Conservation (phyloP, 2,888 invertebrate genomes). For the Drosophila austrosaltans region DNA sequence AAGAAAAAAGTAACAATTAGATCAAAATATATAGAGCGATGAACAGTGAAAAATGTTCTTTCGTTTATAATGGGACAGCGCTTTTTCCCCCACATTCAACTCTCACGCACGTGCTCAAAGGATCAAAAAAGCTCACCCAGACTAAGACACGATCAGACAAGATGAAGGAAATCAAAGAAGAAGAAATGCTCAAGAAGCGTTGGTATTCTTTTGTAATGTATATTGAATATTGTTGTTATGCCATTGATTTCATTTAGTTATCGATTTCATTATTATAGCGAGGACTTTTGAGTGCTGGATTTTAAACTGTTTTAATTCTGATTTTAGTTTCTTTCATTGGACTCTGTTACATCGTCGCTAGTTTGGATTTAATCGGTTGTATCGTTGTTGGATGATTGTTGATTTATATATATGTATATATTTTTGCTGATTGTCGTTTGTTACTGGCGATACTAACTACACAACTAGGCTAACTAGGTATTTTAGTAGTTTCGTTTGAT, state of each 20-base stretch:
- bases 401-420: constrained; percentile 20
- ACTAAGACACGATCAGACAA: constrained; percentile 5
- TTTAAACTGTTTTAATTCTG: not conserved
- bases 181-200: constrained; percentile 25
- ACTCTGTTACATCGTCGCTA: constrained; percentile 16
- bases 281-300: constrained; percentile 9
- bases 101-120: constrained; percentile 15
- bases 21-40: not conserved
- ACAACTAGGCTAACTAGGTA: constrained; percentile 43
- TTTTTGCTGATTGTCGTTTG: constrained; percentile 25
- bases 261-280: not conserved
- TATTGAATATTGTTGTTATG: constrained; percentile 13
- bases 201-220: constrained; percentile 1
- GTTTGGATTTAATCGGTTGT: constrained; percentile 15
- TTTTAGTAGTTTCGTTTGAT: constrained; percentile 41
- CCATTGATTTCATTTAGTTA: constrained; percentile 2
- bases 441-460: constrained; percentile 35
- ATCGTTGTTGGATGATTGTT: constrained; percentile 38
- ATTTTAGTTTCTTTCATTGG: constrained; percentile 9
- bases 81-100: constrained; percentile 30
- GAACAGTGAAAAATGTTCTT: not conserved
- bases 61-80: not conserved
- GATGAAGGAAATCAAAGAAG: constrained; percentile 25
- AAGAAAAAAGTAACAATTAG: not conserved
- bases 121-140: constrained; percentile 6